Evolutionary conservation across 2,888 invertebrate genomes (phyloP).

Genomic region (Cataglyphis cursor): DNA sequence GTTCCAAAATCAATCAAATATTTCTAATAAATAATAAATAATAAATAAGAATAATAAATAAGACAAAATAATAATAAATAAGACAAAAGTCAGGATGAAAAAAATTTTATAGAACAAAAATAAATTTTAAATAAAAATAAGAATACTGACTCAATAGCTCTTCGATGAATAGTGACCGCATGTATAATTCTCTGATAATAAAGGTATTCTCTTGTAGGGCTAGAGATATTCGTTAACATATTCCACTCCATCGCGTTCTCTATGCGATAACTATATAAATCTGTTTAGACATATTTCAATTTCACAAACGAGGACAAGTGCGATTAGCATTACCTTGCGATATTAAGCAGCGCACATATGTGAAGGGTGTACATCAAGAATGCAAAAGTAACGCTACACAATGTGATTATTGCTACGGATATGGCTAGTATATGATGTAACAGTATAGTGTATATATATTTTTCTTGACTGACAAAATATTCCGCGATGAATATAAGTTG

Average conservation of each 20-base stretch:
- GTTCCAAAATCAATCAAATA: background rate
- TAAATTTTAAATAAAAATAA: background rate
- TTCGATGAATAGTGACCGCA: conserved; percentile 15
- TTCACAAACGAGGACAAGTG: background rate
- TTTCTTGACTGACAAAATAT: conserved; percentile 30
- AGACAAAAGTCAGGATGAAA: background rate
- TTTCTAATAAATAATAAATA: background rate
- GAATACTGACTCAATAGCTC: conserved; percentile 10
- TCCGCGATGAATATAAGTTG: background rate
- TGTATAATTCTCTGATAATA: background rate
- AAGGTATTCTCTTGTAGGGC: background rate
- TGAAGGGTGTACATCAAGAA: background rate
- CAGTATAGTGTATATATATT: background rate
- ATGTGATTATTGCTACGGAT: background rate
- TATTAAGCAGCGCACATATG: conserved; percentile 7
- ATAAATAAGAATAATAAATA: no score
- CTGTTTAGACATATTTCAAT: background rate
- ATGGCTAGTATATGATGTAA: background rate
- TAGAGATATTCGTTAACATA: background rate
- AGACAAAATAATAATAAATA: background rate
- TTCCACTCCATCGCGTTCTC: background rate
- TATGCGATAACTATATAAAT: conserved; percentile 31
- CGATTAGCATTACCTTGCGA: conserved; percentile 25
- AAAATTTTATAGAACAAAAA: background rate
- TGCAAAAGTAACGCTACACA: background rate